A percentile compares a stretch with the other conserved stretches of the same genome.
Conservation (phyloP, 2,113 vertebrate species). For the Petroica traversi region DNA sequence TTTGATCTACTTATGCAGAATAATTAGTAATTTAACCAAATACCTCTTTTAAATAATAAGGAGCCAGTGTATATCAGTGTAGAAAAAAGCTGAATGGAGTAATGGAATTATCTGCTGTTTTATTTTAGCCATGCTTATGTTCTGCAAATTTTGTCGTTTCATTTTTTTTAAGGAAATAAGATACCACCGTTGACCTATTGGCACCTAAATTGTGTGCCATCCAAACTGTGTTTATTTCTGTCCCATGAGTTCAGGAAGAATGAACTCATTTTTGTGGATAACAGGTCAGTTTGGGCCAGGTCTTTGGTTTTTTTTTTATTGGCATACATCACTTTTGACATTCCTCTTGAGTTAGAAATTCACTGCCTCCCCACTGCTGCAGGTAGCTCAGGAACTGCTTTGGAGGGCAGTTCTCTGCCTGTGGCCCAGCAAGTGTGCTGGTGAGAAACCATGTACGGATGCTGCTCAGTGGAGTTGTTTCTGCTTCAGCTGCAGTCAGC, state of each 20-base stretch:
- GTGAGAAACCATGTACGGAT: fast-evolving
- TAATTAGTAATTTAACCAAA: background rate
- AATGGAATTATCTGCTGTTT: background rate
- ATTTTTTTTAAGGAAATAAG: background rate
- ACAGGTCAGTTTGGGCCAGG: background rate
- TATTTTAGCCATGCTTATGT: background rate
- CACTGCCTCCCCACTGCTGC: background rate
- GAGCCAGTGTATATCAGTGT: background rate
- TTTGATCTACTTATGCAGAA: background rate
- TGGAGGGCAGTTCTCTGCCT: background rate
- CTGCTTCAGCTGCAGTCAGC: background rate
- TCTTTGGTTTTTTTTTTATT: background rate
- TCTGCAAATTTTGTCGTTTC: background rate
- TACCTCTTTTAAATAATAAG: background rate
- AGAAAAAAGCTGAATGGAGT: background rate
- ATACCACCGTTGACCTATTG: background rate
- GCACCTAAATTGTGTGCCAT: background rate
- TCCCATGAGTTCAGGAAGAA: background rate
- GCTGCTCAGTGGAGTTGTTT: fast-evolving
- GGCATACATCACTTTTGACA: fast-evolving
- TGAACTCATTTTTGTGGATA: background rate
- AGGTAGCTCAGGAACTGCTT: background rate
- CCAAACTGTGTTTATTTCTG: background rate
- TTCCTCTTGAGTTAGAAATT: background rate
- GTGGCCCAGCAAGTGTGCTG: fast-evolving